A percentile compares a stretch with the other conserved stretches of the same genome.
These are phyloP conservation scores for Pseudobourletiella spinata DNA, from an alignment of 1,140 invertebrate genomes.

Conservation along the genomic window DNA sequence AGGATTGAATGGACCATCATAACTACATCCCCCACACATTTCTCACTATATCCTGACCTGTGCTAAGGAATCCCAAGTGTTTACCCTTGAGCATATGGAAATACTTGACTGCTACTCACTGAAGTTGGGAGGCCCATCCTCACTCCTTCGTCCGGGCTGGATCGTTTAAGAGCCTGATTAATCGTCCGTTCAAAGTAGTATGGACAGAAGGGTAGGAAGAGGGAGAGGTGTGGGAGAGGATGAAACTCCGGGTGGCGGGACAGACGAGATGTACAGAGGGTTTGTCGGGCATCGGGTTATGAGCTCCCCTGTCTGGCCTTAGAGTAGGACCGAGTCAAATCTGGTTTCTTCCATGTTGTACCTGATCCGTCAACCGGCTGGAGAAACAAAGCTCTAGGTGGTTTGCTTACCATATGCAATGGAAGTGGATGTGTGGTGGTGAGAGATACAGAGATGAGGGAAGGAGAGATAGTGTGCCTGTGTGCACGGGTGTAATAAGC, in stretches of 20 bases:
- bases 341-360: conserved; percentile 14
- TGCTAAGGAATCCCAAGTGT: not conserved
- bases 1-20: too few species aligned
- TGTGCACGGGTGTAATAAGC: too few species aligned
- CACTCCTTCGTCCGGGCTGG: not conserved
- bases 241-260: not conserved
- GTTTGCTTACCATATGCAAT: not conserved
- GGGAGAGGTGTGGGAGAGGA: not conserved
- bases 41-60: too few species aligned
- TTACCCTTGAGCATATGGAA: not conserved
- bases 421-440: too few species aligned
- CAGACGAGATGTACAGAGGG: not conserved
- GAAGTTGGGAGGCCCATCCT: too few species aligned
- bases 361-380: not conserved
- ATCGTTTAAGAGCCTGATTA: not conserved
- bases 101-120: not conserved
- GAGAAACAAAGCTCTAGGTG: conserved; percentile 20
- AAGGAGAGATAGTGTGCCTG: too few species aligned
- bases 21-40: too few species aligned
- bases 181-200: not conserved
- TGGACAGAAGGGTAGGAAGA: not conserved
- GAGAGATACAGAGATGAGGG: too few species aligned
- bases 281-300: not conserved
- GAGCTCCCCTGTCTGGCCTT: not conserved
- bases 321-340: conserved; percentile 3